Conservation (phyloP, 2,888 invertebrate genomes). For the Yponomeuta evonymella region DNA sequence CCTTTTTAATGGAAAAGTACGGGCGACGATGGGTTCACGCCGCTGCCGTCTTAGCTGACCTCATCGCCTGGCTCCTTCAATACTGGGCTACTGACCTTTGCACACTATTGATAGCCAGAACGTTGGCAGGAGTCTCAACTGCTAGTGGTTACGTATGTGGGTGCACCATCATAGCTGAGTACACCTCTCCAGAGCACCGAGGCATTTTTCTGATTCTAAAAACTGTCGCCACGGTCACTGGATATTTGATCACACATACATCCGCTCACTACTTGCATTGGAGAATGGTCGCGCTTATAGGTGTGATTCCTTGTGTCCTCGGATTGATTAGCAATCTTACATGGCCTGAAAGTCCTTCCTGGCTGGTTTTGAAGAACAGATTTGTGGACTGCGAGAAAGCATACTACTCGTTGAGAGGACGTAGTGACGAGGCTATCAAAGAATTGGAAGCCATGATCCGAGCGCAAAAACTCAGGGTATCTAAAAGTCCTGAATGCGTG, state of each 20-base stretch:
- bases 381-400: constrained; percentile 9
- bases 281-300: not conserved
- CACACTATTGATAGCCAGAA: not conserved
- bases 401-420: constrained; percentile 15
- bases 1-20: not conserved
- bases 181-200: not conserved
- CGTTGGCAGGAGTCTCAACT: not conserved
- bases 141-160: not conserved
- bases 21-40: not conserved
- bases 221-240: not conserved
- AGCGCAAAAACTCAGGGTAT: not conserved
- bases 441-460: constrained; percentile 9
- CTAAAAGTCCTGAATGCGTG: not conserved
- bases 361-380: constrained; percentile 5
- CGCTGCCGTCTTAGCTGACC: not conserved
- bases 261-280: not conserved
- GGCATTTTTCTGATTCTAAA: not conserved
- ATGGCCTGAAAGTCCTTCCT: constrained; percentile 12
- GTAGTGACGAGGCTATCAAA: constrained; percentile 15
- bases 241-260: not conserved
- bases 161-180: not conserved
- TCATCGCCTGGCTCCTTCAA: not conserved
- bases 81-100: not conserved
- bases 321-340: not conserved
- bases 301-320: not conserved